Percentiles rank a stretch among this genome's conserved stretches.
Conservation (phyloP, 2,113 vertebrate species). For the Oceanites oceanicus region DNA sequence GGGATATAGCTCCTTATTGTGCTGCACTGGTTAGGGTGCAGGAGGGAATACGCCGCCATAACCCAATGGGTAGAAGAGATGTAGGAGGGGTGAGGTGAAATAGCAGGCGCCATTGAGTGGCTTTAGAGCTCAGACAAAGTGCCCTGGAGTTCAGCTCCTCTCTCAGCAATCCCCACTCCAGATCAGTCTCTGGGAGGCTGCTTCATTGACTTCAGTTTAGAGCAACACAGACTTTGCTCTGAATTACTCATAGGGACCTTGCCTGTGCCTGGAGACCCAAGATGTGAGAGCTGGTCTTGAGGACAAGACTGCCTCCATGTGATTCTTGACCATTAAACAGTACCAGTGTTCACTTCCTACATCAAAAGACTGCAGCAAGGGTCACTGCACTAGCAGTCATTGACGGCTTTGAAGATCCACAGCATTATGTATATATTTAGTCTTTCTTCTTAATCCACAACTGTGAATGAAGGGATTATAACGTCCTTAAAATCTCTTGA, state of each 20-base stretch:
- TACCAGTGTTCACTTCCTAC: background rate
- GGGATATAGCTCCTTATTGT: background rate
- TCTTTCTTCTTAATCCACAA: background rate
- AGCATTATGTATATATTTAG: background rate
- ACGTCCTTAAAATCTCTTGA: background rate
- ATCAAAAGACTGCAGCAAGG: background rate
- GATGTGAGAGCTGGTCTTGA: background rate
- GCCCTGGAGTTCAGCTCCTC: background rate
- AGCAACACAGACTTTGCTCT: background rate
- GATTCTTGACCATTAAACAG: background rate
- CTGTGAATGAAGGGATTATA: background rate
- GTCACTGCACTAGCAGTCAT: background rate
- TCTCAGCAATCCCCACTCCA: background rate
- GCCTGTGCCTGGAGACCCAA: background rate
- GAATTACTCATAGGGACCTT: background rate
- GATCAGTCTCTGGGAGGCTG: background rate
- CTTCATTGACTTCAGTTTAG: background rate
- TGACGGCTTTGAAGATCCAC: background rate
- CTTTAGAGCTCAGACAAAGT: background rate
- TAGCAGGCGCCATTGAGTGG: background rate
- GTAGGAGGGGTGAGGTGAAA: background rate
- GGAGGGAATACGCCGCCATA: rapidly evolving
- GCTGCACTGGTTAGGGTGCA: background rate
- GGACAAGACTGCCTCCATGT: background rate
- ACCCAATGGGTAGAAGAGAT: background rate